Base-by-base conservation (phyloP, 2,113 vertebrate species). In the Glaucidium brasilianum region DNA sequence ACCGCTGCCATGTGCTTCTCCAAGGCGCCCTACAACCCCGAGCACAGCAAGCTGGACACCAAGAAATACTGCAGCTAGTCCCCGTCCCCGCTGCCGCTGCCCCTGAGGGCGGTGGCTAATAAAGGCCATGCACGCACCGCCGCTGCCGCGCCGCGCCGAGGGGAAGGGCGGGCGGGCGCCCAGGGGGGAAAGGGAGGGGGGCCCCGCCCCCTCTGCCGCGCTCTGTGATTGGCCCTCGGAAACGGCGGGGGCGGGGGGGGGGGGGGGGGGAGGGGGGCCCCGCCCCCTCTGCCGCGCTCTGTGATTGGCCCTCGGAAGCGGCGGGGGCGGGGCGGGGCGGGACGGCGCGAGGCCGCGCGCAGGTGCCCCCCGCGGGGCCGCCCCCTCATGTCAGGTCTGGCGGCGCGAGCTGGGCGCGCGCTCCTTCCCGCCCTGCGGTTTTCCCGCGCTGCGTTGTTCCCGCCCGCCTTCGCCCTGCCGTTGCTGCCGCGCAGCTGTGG, bases 1-100 rank as follows among this genome's bases (percentile, higher is more conserved):
- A 12, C 45, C 0, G 98, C 99, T 0, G 98, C 99, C 93, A 92
- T 95, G 63, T 99, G 99, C 97, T 99, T 99, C 41, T 97, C 98
- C 47, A 71, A 76, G 73, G 47, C 64, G 2, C 72, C 94, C 0
- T 99, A 99, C 96, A 97, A 98, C 81, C 5, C 92, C 1, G 30
- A 96, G 1, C 0, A 99, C 87, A 94, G 85, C 35, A 1, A 94
- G 2, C 85, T 99, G 53, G 85, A 98, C 85, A 77, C 83, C 25
- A 21, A 96, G 0, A 96, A 98, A 45, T 55, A 55, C 53, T 99
- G 99, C 92, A 5, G 90, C 9, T 96, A 74, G 12, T 0, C 12
- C 3, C 1, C 10, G 18, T 47, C 45, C 45, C 39, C 39, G 39
- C 22, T 2, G 12, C 13, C 32, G 37, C 14, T 3, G 15, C n/a